Evolutionary conservation across 1,140 invertebrate species (phyloP), one percentile per base, ranked within the genome.

Genomic region (Zaprionus vittiger): DNA sequence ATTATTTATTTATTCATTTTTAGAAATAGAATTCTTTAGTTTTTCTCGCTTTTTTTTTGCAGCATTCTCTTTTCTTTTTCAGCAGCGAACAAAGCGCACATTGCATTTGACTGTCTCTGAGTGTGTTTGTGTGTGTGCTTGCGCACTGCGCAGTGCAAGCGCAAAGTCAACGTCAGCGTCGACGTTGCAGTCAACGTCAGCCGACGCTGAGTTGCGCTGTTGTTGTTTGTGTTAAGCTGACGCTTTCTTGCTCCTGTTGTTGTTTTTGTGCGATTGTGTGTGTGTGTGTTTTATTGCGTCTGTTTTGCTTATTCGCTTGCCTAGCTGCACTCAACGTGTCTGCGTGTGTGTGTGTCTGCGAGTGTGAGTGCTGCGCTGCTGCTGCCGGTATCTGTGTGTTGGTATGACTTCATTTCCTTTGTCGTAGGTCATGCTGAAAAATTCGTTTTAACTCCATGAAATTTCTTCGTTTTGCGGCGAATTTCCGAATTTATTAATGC

Each of bases 341-440:
- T 55, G 49, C 55, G 17, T 60, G n/a, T 70, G 55, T 57, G 47
- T 57, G 59, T 70, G 65, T 49, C 1, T 22, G 34, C 38, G 67
- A 28, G 12, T 22, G 34, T 49, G 38, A 44, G 67, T 49, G 61
- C 38, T 71, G 61, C 38, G 64, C 31, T 67, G 54, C 41, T 7
- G n/a, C 41, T 47, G 41, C 34, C 44, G 56, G 37, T 72, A 62
- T 72, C 38, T 72, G 71, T 84, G 83, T 87, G 57, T 84, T 87
- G 75, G 85, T 84, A 85, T 83, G 90, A 91, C 85, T 91, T 91
- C 85, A 90, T 91, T 91, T 91, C 90, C 90, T 91, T 91, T 91
- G 90, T 91, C 90, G 90, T 91, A 91, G 90, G 90, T 91, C 90
- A 91, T 85, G 71, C 73, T 71, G 75, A 76, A 81, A 86, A 91